Evolutionary conservation across 2,888 invertebrate species (phyloP), one percentile per base, ranked within the genome.

Genomic region (Orchesella flavescens): DNA sequence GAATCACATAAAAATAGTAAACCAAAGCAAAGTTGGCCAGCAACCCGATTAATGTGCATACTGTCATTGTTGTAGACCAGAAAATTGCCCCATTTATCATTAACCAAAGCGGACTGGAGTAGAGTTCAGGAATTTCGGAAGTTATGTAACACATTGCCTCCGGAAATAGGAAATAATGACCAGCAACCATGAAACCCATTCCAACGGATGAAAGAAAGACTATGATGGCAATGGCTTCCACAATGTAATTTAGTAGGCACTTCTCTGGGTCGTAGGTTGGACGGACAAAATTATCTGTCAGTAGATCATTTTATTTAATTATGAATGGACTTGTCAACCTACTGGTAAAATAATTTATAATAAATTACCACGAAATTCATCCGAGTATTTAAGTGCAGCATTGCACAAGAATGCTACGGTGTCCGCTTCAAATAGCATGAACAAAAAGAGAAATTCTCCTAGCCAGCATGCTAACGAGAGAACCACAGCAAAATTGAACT

Each of bases 121-220:
- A 21, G 1, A 3, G 5, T 9, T 46, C 23, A 1, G 61, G 46
- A 0, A 74, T 5, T 21, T 61, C 74, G 2, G 61, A 74, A n/a
- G 74, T 63, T 19, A 63, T 15, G 44, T 74, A 74, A 43, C 65
- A 65, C 1, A 53, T 9, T 10, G 76, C 13, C 19, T 34, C 13
- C 7, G 76, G 76, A 24, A 66, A 68, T 9, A 76, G 10, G 44
- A 68, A 19, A 44, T 68, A 61, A 17, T 74, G 74, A 7, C n/a
- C 5, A 9, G 13, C 13, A n/a, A 74, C 13, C 15, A 63, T 49
- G 0, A 74, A 1, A 17, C 49, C 74, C 10, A 43, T 15, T 21
- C 46, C 43, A 49, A 63, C 63, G 0, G 44, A 17, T 15, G 15
- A 49, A n/a, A 44, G 15, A 1, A 74, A 49, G 1, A 46, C 1